phyloP scores from a whole-genome alignment of 2,888 invertebrate genomes.

The Metellina segmentata region DNA sequence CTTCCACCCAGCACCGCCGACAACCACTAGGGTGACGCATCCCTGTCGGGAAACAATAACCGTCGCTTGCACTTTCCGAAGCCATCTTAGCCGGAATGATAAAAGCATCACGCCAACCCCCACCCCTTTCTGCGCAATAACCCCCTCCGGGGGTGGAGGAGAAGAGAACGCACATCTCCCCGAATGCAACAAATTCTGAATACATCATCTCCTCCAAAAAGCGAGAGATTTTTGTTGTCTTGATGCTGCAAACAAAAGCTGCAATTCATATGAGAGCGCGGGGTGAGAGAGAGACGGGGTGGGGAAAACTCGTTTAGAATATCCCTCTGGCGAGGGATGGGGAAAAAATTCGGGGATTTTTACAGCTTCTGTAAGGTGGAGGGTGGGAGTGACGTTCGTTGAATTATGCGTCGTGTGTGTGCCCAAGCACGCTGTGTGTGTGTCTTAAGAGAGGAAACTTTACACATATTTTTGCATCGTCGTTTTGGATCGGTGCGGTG shows the following conservation, averaged over 20 bases:
- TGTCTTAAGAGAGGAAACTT: slow-evolving; percentile 27
- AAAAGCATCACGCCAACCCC: not conserved
- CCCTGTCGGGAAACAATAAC: not conserved
- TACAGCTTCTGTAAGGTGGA: not conserved
- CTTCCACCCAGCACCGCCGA: not conserved
- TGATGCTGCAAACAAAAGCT: not conserved
- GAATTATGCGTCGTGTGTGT: not conserved
- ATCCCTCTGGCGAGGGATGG: not conserved
- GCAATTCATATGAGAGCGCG: not conserved
- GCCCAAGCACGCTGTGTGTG: not conserved
- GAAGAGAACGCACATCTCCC: not conserved
- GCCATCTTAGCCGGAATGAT: not conserved
- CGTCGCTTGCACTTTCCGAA: not conserved
- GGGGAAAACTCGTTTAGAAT: not conserved
- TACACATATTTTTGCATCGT: slow-evolving; percentile 67
- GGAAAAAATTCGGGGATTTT: not conserved
- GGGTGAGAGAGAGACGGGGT: too few species aligned
- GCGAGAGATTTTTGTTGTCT: not conserved
- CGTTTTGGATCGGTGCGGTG: not conserved
- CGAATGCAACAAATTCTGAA: not conserved
- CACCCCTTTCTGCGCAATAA: too few species aligned
- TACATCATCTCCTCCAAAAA: not conserved
- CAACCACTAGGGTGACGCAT: not conserved
- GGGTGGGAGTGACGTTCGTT: not conserved
- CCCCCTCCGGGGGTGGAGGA: too few species aligned